These are phyloP conservation scores for Lutjanus erythropterus DNA, from an alignment of 2,113 vertebrate genomes.

Conservation along the genomic window DNA sequence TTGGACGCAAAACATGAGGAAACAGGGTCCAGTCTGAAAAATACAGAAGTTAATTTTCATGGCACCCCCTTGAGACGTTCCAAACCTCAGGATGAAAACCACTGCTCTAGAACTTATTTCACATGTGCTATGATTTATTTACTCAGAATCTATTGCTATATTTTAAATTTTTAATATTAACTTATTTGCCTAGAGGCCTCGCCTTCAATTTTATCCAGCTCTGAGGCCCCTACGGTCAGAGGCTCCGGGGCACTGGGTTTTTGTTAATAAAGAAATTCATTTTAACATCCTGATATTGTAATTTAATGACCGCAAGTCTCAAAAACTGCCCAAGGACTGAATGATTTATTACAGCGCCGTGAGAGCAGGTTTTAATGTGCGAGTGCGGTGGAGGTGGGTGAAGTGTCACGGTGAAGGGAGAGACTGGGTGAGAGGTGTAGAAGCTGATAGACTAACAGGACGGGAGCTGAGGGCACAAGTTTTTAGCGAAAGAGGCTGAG, in stretches of 20 bases:
- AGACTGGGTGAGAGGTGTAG: not conserved
- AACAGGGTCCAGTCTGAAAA: no score
- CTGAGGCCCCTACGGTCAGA: not conserved
- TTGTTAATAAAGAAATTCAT: not conserved
- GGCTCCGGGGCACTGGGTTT: no score
- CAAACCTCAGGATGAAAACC: not conserved
- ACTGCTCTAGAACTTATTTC: not conserved
- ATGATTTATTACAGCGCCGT: not conserved
- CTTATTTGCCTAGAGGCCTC: not conserved
- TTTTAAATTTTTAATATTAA: not conserved
- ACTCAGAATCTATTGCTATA: not conserved
- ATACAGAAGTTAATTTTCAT: no score
- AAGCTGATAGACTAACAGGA: conserved; percentile 1
- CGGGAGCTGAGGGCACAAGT: not conserved
- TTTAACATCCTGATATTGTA: not conserved
- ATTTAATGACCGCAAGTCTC: not conserved
- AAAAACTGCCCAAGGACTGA: not conserved
- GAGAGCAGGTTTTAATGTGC: not conserved
- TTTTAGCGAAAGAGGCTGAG: conserved; percentile 6
- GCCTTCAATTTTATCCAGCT: not conserved
- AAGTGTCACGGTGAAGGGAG: not conserved
- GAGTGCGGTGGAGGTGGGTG: not conserved
- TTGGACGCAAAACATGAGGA: no score
- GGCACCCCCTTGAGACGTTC: not conserved
- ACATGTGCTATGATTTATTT: not conserved